Base-by-base conservation (phyloP, 92 coral and sea anemone genomes). In the Bergia puertoricense region DNA sequence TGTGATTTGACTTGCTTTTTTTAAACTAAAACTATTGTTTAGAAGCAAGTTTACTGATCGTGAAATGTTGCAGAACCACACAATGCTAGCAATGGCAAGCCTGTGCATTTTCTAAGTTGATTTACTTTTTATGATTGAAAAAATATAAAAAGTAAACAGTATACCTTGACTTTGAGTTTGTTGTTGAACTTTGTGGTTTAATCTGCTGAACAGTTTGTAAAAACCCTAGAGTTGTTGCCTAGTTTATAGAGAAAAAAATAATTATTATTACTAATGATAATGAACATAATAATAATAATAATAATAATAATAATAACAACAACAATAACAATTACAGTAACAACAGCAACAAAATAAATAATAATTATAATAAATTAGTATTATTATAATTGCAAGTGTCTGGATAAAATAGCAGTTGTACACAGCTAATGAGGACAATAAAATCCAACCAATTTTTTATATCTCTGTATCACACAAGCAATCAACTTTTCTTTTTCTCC, bases 111-210 rank as follows among this genome's bases (percentile, higher is more conserved):
- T 62, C 6, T 62, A 62, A 62, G n/a, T 20, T 57, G 30, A 18
- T 7, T 62, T 54, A 54, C 16, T 2, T 2, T 62, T 6, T 0
- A 5, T 18, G 20, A 14, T 57, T 14, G 30, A 15, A 79, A 50
- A 48, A 50, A 79, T 48, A 30, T 1, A 56, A 80, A 42, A 79
- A 79, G 37, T 57, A 57, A 36, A 71, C 87, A 3, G 30, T 30
- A 40, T 84, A 84, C 87, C 87, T 84, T 84, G 77, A 46, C 87
- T 84, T 84, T 71, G 87, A 84, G 87, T 69, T 84, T 71, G 77
- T 13, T 66, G 77, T 7, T 45, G 87, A 66, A 30, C 66, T 71
- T 69, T 72, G 87, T 1, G 87, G 77, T 73, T 84, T 84, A 48
- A 84, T 84, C 77, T 84, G 87, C 66, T 84, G 87, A 69, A 84